These are phyloP conservation scores for Xiphophorus birchmanni DNA, from an alignment of 2,797 vertebrate species.

Conservation along the genomic window DNA sequence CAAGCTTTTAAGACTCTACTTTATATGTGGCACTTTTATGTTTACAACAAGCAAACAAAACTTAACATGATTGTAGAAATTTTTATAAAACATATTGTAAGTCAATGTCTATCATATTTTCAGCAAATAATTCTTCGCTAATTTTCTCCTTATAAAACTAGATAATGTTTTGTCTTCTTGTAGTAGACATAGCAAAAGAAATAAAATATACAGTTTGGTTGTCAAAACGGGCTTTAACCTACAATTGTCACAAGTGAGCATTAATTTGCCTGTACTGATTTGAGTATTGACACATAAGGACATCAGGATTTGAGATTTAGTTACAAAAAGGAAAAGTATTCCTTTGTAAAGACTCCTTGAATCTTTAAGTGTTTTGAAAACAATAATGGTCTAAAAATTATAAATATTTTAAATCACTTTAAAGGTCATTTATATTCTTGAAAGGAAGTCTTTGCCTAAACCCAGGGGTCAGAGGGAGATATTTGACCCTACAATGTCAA, in stretches of 20 bases:
- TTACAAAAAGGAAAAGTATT: background rate
- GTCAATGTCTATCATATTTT: background rate
- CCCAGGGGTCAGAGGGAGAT: background rate
- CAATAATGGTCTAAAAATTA: background rate
- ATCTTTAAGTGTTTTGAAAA: background rate
- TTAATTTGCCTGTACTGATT: background rate
- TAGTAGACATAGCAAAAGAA: background rate
- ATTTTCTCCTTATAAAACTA: background rate
- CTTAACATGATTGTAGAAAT: background rate
- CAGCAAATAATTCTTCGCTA: background rate
- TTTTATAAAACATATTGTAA: background rate
- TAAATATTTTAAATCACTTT: background rate
- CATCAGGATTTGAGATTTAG: background rate
- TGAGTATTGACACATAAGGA: background rate
- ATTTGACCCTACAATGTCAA: background rate
- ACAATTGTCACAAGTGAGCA: background rate
- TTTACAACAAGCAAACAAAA: background rate
- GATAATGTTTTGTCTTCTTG: background rate
- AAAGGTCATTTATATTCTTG: slow-evolving; percentile 2
- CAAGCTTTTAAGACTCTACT: background rate
- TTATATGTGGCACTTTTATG: background rate
- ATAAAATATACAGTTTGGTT: background rate
- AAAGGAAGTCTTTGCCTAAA: background rate
- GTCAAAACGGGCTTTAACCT: background rate
- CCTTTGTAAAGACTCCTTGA: background rate